Conservation (phyloP, 2,113 vertebrate genomes). For the Muscicapa adusta region DNA sequence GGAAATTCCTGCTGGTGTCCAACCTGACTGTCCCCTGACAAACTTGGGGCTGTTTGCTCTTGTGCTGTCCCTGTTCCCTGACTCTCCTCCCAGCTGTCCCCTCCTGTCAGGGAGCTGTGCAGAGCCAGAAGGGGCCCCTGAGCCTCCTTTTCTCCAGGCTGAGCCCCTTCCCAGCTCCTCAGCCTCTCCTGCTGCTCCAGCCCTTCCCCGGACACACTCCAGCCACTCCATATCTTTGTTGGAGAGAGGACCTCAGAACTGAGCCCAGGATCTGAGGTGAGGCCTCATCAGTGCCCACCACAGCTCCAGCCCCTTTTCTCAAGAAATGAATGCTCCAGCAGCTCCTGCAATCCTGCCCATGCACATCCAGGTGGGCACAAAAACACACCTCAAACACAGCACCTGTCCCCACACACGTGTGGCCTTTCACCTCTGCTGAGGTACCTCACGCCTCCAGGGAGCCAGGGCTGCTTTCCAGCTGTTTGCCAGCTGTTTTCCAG, state of each 20-base stretch:
- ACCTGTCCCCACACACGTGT: rapidly evolving
- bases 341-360: rapidly evolving
- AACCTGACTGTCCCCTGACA: background rate
- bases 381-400: rapidly evolving
- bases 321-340: background rate
- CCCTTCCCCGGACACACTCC: rapidly evolving
- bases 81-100: rapidly evolving
- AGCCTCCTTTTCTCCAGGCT: background rate
- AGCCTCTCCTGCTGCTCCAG: background rate
- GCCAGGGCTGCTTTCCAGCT: background rate
- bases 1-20: background rate
- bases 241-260: background rate
- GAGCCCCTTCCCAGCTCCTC: background rate
- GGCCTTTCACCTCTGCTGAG: background rate
- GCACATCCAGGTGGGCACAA: background rate
- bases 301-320: background rate
- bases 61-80: background rate
- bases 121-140: background rate
- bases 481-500: background rate
- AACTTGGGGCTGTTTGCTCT: rapidly evolving
- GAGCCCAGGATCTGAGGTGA: background rate
- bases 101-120: background rate
- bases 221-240: background rate
- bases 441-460: background rate
- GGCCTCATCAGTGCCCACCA: background rate